These are phyloP conservation scores for Esox lucius DNA, from an alignment of 2,797 vertebrate genomes.

Conservation along the genomic window DNA sequence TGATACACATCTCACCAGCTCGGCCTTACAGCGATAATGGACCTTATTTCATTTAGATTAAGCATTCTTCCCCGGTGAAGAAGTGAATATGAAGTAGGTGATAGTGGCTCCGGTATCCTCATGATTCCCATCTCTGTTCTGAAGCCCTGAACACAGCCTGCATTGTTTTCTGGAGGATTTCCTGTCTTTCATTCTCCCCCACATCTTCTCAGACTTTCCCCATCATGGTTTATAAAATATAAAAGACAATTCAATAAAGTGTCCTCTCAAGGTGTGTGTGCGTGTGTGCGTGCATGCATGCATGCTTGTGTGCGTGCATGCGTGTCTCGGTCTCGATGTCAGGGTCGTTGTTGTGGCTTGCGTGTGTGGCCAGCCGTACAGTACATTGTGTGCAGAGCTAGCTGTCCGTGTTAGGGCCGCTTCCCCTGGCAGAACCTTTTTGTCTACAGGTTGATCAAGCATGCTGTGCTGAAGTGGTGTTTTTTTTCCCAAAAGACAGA, in stretches of 20 bases:
- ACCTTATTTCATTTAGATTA: not conserved
- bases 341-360: too few relatives aligned
- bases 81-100: not conserved
- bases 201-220: not conserved
- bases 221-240: not conserved
- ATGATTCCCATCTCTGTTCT: not conserved
- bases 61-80: not conserved
- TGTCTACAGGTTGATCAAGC: not conserved
- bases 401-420: not conserved
- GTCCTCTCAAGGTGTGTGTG: not conserved
- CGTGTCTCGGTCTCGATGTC: conserved; percentile 2
- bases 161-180: not conserved
- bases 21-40: not conserved
- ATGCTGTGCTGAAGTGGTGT: not conserved
- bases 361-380: not conserved
- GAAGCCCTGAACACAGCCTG: not conserved
- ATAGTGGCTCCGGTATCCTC: not conserved
- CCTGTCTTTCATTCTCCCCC: not conserved
- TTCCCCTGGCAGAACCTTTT: not conserved
- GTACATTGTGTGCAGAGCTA: not conserved
- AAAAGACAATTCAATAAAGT: too few relatives aligned
- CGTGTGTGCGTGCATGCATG: not conserved
- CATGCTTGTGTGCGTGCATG: not conserved
- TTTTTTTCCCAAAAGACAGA: not conserved
- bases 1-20: not conserved